Evolutionary conservation across 2,797 vertebrate genomes (phyloP).

Genomic region (Cynodonichthys magdalenae): DNA sequence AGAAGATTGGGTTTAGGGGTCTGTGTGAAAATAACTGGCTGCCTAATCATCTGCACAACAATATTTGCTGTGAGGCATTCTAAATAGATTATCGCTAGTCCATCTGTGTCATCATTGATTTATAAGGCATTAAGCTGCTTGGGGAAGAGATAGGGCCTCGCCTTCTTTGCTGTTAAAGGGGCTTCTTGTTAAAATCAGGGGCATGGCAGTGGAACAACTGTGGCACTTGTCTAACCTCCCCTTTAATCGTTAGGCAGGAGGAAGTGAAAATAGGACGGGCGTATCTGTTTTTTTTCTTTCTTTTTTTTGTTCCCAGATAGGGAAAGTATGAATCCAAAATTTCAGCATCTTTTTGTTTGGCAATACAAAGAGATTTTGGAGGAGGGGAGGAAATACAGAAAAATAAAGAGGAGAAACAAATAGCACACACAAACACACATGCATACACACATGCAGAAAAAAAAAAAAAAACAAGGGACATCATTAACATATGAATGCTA

Average conservation of each 20-base stretch:
- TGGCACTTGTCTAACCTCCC: conserved; percentile 86
- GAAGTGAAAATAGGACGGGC: conserved; percentile 85
- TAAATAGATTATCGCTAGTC: conserved; percentile 99
- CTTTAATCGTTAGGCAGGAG: conserved; percentile 78
- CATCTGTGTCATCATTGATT: conserved; percentile 99
- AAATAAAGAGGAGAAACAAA: conserved; percentile 71
- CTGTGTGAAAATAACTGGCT: conserved; percentile 91
- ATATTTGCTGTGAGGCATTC: conserved; percentile 99
- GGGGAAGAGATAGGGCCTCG: conserved; percentile 79
- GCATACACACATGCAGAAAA: conserved; percentile 56
- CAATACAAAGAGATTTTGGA: conserved; percentile 76
- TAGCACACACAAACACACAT: conserved; percentile 63
- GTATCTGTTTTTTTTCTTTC: conserved; percentile 58
- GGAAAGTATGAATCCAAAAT: conserved; percentile 89
- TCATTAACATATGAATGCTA: conserved; percentile 99
- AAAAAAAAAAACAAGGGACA: conserved; percentile 86
- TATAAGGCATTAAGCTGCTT: conserved; percentile 99
- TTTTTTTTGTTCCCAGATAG: conserved; percentile 49
- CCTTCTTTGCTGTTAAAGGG: conserved; percentile 92
- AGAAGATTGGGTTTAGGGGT: conserved; percentile 71
- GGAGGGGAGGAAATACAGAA: conserved; percentile 79
- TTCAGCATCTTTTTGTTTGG: conserved; percentile 79
- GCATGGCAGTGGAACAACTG: conserved; percentile 85
- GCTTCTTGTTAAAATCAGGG: conserved; percentile 93
- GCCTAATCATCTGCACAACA: conserved; percentile 99